These are phyloP conservation scores for Indicator maculatus DNA, from an alignment of 2,113 vertebrate species.

Conservation along the genomic window DNA sequence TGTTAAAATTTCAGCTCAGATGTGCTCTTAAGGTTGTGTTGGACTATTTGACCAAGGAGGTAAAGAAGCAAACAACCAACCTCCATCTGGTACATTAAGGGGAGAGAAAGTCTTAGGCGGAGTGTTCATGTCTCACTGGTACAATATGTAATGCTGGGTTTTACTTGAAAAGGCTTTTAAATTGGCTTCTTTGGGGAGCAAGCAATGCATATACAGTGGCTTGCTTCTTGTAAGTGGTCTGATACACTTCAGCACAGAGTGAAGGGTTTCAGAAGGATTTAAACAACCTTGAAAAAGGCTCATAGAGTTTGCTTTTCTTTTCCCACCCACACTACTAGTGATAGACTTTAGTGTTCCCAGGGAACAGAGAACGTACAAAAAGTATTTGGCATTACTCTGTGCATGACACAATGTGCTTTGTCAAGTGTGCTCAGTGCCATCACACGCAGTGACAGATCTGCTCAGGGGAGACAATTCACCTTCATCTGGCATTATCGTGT, in stretches of 20 bases:
- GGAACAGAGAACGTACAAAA: neutral
- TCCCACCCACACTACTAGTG: conserved; percentile 3
- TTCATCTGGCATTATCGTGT: neutral
- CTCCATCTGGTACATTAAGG: neutral
- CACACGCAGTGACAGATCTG: neutral
- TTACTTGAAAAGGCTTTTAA: neutral
- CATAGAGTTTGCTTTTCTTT: neutral
- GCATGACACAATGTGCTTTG: neutral
- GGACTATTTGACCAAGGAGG: neutral
- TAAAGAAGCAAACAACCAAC: neutral
- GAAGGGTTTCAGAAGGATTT: conserved; percentile 16
- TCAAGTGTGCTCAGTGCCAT: neutral
- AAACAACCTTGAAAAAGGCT: conserved; percentile 25
- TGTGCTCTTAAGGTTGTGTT: accelerated
- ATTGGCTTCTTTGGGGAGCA: neutral
- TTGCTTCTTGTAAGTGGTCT: neutral
- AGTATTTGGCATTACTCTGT: neutral
- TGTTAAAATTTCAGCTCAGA: neutral
- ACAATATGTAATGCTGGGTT: neutral
- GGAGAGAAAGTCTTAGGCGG: neutral
- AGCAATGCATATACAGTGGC: neutral
- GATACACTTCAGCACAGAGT: neutral
- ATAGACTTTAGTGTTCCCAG: conserved; percentile 24
- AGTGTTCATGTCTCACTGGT: neutral
- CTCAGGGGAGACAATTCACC: neutral